Conservation (phyloP, 2,113 vertebrate species). For the Chionis minor region DNA sequence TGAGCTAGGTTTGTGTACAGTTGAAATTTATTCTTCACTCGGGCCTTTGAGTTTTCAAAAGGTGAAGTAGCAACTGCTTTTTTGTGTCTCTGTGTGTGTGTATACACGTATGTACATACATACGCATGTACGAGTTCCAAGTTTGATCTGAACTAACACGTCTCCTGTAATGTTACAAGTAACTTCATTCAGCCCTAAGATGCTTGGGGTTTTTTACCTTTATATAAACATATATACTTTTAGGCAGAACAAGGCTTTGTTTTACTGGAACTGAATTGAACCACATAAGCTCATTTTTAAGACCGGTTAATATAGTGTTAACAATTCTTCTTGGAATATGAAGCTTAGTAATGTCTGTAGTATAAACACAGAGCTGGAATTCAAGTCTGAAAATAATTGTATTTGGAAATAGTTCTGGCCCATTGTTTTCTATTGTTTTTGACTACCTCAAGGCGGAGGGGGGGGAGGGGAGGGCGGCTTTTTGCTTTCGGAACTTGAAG, state of each 20-base stretch:
- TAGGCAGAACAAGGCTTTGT: neutral
- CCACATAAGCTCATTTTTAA: neutral
- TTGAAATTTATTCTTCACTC: neutral
- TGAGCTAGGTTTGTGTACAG: neutral
- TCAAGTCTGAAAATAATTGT: neutral
- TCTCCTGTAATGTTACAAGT: neutral
- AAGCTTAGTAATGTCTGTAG: neutral
- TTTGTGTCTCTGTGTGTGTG: neutral
- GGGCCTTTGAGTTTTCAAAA: neutral
- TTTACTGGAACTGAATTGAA: neutral
- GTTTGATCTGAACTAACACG: neutral
- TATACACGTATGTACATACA: fast-evolving
- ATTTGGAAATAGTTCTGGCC: neutral
- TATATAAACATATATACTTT: neutral
- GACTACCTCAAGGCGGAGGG: neutral
- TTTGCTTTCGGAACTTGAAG: neutral
- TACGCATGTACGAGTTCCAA: neutral
- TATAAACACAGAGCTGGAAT: neutral
- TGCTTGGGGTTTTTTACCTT: neutral
- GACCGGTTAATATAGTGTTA: neutral
- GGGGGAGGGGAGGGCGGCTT: neutral
- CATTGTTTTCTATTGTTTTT: neutral
- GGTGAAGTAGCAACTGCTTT: neutral
- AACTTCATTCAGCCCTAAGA: neutral
- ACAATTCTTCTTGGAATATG: neutral